These are phyloP conservation scores for Ianthella basta DNA, from an alignment of 37 sponge, comb jelly and placozoan species.

Conservation along the genomic window DNA sequence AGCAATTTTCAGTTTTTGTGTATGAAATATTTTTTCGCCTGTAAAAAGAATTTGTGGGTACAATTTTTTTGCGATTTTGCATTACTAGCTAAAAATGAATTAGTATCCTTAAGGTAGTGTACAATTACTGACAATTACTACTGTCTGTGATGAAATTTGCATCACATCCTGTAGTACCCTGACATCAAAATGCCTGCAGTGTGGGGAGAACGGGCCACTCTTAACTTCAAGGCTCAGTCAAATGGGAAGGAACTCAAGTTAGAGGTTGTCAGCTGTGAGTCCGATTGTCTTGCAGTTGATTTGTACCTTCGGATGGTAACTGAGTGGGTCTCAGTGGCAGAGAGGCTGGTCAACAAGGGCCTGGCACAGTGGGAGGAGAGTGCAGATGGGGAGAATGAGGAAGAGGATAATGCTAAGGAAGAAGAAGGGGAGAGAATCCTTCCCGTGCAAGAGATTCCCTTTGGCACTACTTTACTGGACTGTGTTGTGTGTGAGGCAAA, in stretches of 20 bases:
- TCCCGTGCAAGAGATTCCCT: not conserved
- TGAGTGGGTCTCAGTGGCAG: conserved; percentile 11
- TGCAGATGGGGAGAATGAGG: not conserved
- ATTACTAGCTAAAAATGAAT: too few relatives aligned
- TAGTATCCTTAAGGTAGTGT: too few relatives aligned
- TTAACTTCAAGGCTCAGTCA: not conserved
- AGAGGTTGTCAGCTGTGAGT: not conserved
- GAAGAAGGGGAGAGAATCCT: not conserved
- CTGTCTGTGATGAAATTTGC: too few relatives aligned
- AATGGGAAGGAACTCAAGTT: not conserved
- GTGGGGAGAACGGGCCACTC: conserved; percentile 10
- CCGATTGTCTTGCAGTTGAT: not conserved
- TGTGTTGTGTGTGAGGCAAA: not conserved
- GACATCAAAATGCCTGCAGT: too few relatives aligned
- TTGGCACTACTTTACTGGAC: not conserved
- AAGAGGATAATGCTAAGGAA: not conserved
- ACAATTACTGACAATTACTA: too few relatives aligned
- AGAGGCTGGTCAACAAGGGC: conserved; percentile 10
- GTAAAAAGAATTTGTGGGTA: too few relatives aligned
- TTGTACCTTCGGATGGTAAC: not conserved
- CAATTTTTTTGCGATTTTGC: too few relatives aligned
- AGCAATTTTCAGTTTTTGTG: too few relatives aligned
- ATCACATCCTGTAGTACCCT: too few relatives aligned
- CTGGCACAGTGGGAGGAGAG: conserved; percentile 5
- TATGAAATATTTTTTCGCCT: too few relatives aligned